phyloP scores from a whole-genome alignment of 1,140 invertebrate species.

The Mizuhopecten yessoensis region DNA sequence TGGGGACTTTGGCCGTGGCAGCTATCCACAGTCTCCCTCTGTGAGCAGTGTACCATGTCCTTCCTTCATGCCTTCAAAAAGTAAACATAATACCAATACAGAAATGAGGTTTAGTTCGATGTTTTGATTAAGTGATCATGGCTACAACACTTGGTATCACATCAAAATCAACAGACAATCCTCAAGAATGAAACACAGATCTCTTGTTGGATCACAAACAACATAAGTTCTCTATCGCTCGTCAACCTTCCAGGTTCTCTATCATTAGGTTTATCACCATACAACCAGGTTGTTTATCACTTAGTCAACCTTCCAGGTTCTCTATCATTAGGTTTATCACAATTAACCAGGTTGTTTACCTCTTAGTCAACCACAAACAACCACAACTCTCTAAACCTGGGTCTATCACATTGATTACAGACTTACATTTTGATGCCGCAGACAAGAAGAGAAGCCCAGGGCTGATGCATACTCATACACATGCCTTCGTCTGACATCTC shows the following conservation, averaged over 20 bases:
- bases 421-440: slow-evolving; percentile 94
- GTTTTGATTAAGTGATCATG: too few relatives aligned
- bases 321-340: background rate
- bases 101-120: too few relatives aligned
- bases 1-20: slow-evolving; percentile 90
- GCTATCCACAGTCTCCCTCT: slow-evolving; percentile 97
- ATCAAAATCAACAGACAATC: too few relatives aligned
- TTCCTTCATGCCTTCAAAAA: slow-evolving; percentile 92
- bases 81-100: background rate
- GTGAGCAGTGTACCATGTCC: slow-evolving; percentile 96
- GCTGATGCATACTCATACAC: slow-evolving; percentile 97
- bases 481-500: slow-evolving; percentile 94
- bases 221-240: too few relatives aligned
- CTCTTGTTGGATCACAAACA: too few relatives aligned
- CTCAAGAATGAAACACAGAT: too few relatives aligned
- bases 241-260: background rate
- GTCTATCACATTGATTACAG: background rate
- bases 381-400: too few relatives aligned
- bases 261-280: background rate
- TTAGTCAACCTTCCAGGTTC: too few relatives aligned
- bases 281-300: too few relatives aligned
- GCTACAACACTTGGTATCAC: too few relatives aligned
- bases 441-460: slow-evolving; percentile 95
- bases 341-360: background rate
- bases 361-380: too few relatives aligned